These are phyloP conservation scores for Danio jaintianensis DNA, from an alignment of 2,797 vertebrate genomes.

Conservation along the genomic window DNA sequence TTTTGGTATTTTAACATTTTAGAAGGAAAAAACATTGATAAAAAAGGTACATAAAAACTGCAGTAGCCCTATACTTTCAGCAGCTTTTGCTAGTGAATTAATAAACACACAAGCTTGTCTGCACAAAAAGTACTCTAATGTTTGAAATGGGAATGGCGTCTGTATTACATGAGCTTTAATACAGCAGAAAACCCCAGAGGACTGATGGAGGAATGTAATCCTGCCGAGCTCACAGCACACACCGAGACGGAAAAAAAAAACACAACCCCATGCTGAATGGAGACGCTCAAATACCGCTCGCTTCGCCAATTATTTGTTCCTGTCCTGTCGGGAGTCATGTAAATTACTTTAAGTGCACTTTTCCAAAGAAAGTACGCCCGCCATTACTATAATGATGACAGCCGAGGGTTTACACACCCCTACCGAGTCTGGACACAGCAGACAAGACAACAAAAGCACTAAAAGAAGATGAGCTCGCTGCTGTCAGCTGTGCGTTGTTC, in stretches of 20 bases:
- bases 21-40: no score
- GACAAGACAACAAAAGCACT: slow-evolving; percentile 28
- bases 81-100: neutral
- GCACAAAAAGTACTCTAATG: slow-evolving; percentile 15
- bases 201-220: slow-evolving; percentile 28
- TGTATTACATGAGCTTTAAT: slow-evolving; percentile 40
- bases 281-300: slow-evolving; percentile 76
- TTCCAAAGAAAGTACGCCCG: slow-evolving; percentile 66
- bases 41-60: no score
- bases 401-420: slow-evolving; percentile 51
- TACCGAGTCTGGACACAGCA: slow-evolving; percentile 3
- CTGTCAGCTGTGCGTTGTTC: neutral
- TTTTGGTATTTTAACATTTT: no score
- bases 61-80: neutral
- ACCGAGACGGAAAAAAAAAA: slow-evolving; percentile 17
- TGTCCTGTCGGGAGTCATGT: slow-evolving; percentile 78
- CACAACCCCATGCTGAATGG: slow-evolving; percentile 47
- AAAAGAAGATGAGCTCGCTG: neutral
- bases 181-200: slow-evolving; percentile 30
- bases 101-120: slow-evolving; percentile 14
- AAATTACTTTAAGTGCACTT: slow-evolving; percentile 86
- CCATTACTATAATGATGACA: slow-evolving; percentile 75
- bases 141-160: slow-evolving; percentile 19
- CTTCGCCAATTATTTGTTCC: slow-evolving; percentile 80
- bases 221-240: slow-evolving; percentile 16